These are phyloP conservation scores for Ostrea denselamellosa DNA, from an alignment of 1,140 invertebrate species.

Conservation along the genomic window DNA sequence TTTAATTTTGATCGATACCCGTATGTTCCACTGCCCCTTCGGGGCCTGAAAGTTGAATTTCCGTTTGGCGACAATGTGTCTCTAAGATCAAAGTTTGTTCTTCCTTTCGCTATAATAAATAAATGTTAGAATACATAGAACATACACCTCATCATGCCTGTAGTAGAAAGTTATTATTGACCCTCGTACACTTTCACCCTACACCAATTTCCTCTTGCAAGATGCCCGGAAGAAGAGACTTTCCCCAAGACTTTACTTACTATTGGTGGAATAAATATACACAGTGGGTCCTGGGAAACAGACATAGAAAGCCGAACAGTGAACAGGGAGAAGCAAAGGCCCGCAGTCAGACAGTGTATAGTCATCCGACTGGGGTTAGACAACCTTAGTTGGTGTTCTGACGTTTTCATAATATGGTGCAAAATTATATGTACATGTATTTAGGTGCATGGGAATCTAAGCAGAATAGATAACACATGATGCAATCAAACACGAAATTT, in stretches of 20 bases:
- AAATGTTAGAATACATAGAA: constrained; percentile 49
- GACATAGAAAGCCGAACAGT: constrained; percentile 22
- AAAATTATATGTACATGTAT: background rate
- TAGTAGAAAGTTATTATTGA: constrained; percentile 12
- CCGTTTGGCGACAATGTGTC: constrained; percentile 68
- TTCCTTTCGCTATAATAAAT: constrained; percentile 72
- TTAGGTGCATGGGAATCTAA: background rate
- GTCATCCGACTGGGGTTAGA: background rate
- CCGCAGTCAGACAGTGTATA: background rate
- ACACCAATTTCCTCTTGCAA: constrained; percentile 5
- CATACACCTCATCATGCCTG: constrained; percentile 25
- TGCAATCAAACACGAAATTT: background rate
- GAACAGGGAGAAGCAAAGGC: background rate
- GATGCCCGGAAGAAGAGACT: constrained; percentile 4
- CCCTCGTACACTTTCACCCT: constrained; percentile 1
- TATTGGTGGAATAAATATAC: constrained; percentile 53
- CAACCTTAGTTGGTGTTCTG: background rate
- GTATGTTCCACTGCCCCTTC: constrained; percentile 67
- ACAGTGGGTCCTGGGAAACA: constrained; percentile 35
- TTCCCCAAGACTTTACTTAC: constrained; percentile 45
- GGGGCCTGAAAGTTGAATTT: constrained; percentile 61
- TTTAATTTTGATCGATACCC: constrained; percentile 68
- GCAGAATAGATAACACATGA: background rate
- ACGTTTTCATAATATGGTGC: background rate
- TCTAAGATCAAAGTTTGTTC: constrained; percentile 75